A percentile compares a stretch with the other conserved stretches of the same genome.
These are phyloP conservation scores for Sebastolobus alascanus DNA, from an alignment of 2,797 vertebrate species.

Conservation along the genomic window DNA sequence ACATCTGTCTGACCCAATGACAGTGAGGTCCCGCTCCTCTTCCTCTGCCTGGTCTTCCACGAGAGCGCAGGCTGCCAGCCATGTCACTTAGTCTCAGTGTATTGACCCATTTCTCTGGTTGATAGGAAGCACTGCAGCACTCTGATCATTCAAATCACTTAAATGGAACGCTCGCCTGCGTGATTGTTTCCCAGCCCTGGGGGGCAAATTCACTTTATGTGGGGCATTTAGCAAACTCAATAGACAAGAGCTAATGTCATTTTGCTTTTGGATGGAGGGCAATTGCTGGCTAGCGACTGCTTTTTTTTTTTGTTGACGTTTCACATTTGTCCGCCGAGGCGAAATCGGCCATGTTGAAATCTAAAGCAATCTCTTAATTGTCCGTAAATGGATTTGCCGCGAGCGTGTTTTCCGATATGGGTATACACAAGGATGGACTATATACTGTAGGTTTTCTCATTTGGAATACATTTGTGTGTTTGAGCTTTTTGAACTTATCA, in stretches of 20 bases:
- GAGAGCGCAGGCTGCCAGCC: conserved; percentile 71
- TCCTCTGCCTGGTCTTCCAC: conserved; percentile 66
- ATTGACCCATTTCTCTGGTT: conserved; percentile 84
- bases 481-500: background rate
- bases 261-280: conserved; percentile 80
- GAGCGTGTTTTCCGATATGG: conserved; percentile 54
- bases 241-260: conserved; percentile 83
- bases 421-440: conserved; percentile 12
- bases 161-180: conserved; percentile 79
- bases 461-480: conserved; percentile 3
- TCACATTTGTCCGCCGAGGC: conserved; percentile 74
- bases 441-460: background rate
- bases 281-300: conserved; percentile 65
- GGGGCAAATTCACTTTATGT: conserved; percentile 84
- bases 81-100: conserved; percentile 81
- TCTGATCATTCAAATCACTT: conserved; percentile 84
- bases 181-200: conserved; percentile 81
- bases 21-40: conserved; percentile 64
- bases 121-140: conserved; percentile 75
- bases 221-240: conserved; percentile 88
- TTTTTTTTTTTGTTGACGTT: conserved; percentile 71
- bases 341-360: conserved; percentile 76
- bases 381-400: conserved; percentile 75
- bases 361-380: conserved; percentile 82
- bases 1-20: conserved; percentile 74